Evolutionary conservation across 2,113 vertebrate species (phyloP).

Genomic region (Xiphorhynchus elegans): DNA sequence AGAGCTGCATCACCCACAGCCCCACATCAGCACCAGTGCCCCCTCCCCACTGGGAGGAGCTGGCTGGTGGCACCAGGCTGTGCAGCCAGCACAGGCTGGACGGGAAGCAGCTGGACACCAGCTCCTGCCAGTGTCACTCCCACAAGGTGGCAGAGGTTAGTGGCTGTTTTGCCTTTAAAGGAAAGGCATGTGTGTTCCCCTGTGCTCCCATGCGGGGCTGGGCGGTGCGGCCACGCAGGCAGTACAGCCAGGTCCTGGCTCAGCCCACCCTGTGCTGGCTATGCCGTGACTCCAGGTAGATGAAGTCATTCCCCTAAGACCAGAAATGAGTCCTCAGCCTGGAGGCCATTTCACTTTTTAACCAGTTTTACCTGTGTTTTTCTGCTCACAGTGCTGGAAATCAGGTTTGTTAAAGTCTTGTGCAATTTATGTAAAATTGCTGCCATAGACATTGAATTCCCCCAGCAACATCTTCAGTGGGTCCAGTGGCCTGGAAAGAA

Average conservation of each 20-base stretch:
- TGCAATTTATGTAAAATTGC: neutral
- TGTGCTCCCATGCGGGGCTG: neutral
- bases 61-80: neutral
- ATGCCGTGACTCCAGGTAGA: neutral
- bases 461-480: neutral
- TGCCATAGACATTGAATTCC: neutral
- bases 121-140: constrained; percentile 6
- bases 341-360: neutral
- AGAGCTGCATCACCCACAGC: neutral
- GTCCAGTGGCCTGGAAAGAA: neutral
- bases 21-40: rapidly evolving
- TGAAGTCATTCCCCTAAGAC: neutral
- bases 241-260: neutral
- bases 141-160: neutral
- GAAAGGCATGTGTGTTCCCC: constrained; percentile 6
- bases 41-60: neutral
- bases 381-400: neutral
- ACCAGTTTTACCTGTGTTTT: neutral
- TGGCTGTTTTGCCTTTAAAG: constrained; percentile 41
- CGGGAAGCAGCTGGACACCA: neutral
- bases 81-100: neutral
- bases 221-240: neutral
- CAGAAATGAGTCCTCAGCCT: neutral
- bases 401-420: neutral
- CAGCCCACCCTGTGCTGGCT: neutral